Evolutionary conservation across 2,888 invertebrate species (phyloP).

Genomic region (Nudaria mundana): DNA sequence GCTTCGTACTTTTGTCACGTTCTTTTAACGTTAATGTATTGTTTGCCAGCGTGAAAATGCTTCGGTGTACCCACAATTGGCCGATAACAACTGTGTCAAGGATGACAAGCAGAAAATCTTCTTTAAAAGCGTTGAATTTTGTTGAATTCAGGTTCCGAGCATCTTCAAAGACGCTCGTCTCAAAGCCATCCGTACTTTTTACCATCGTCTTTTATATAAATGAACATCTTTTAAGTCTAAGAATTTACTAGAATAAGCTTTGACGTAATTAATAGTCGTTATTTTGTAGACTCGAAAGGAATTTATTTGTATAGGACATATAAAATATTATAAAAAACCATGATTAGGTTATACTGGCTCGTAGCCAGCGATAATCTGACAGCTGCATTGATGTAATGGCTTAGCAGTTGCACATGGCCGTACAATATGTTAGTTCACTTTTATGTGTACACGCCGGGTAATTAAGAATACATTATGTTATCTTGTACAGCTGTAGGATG

Average conservation of each 20-base stretch:
- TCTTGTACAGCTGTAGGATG: constrained; percentile 23
- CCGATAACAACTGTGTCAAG: constrained; percentile 51
- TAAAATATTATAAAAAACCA: constrained; percentile 14
- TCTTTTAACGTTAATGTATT: constrained; percentile 1
- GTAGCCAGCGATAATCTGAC: constrained; percentile 42
- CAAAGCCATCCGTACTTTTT: constrained; percentile 5
- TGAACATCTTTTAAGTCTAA: constrained; percentile 31
- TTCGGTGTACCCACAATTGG: constrained; percentile 21
- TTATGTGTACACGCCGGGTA: constrained; percentile 34
- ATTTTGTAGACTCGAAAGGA: constrained; percentile 1
- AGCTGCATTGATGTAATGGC: constrained; percentile 42
- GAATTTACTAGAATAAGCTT: constrained; percentile 18
- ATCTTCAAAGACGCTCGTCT: constrained; percentile 8
- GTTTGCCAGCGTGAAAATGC: constrained; percentile 3
- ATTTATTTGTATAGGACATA: constrained; percentile 3
- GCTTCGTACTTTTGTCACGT: neutral
- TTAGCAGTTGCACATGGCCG: constrained; percentile 61
- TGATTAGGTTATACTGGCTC: constrained; percentile 43
- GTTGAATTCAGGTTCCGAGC: constrained; percentile 30
- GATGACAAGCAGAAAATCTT: constrained; percentile 61
- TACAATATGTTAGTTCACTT: constrained; percentile 43
- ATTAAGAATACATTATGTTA: constrained; percentile 44
- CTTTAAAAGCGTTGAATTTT: constrained; percentile 45
- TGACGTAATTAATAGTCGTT: constrained; percentile 7
- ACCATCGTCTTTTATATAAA: constrained; percentile 30